Evolutionary conservation across 2,888 invertebrate genomes (phyloP).

Genomic region (Cryptosula pallasiana): DNA sequence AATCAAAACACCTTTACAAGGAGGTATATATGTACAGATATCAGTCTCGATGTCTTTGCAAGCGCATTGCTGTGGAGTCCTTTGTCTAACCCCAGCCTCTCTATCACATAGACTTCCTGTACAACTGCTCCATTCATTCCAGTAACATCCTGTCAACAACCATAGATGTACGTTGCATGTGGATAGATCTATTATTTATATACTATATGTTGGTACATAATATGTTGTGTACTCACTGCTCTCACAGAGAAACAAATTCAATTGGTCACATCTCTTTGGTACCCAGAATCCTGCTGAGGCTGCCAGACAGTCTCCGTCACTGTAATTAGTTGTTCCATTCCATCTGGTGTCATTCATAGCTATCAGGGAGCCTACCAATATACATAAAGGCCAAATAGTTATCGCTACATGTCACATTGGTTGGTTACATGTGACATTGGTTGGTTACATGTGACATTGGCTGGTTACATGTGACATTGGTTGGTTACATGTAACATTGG

Average conservation of each 20-base stretch:
- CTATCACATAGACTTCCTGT: not conserved
- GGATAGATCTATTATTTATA: no score
- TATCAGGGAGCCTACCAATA: not conserved
- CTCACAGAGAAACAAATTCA: slow-evolving; percentile 9
- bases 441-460: no score
- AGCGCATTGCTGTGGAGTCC: slow-evolving; percentile 2
- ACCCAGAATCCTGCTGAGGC: not conserved
- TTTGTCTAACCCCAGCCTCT: not conserved
- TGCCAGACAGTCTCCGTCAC: not conserved
- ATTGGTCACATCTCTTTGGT: not conserved
- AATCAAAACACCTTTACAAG: not conserved
- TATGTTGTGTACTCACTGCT: not conserved
- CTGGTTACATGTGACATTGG: no score
- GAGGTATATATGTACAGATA: not conserved
- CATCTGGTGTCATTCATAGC: not conserved
- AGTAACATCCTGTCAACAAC: not conserved
- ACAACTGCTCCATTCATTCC: slow-evolving; percentile 5
- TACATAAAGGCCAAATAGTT: not conserved
- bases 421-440: not conserved
- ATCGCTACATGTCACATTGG: not conserved
- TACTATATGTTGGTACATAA: no score
- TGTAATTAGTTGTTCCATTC: not conserved
- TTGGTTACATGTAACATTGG: no score
- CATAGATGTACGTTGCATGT: no score
- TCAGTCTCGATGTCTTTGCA: not conserved